Base-by-base conservation (phyloP, 1,140 invertebrate species). In the Lucilia sericata region DNA sequence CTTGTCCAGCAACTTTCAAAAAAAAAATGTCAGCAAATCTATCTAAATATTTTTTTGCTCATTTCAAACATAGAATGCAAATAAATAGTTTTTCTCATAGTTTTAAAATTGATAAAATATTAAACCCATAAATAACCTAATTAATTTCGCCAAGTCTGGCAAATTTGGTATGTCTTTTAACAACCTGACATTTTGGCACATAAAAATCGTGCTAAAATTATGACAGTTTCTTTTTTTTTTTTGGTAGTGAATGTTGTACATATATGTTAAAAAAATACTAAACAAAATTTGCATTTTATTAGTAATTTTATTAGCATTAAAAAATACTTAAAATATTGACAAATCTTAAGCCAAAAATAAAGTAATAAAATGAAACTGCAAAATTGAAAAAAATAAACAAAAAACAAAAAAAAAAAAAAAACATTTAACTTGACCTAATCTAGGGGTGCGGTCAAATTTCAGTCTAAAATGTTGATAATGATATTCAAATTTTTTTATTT, bases 371-470 rank as follows among this genome's bases (percentile, higher is more conserved):
- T 42, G 42, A 42, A 42, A 42, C 42, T 42, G 42, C 42, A 42
- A 42, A 42, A 42, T 42, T 2, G 17, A 60, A 60, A 14, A 8
- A 60, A 5, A 60, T 2, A 55, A 17, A 55, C 4, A 55, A 17
- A 3, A 60, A 60, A 5, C 51, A 60, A 42, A 7, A 2, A 42
- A 42, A 3, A 8, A 42, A 42, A 8, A 42, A 42, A 42, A 3
- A 42, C 42, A 17, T 60, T 60, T 60, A 60, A 60, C 51, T 60
- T 60, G 51, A 60, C 51, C 51, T 60, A 42, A 60, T 60, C 51
- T 60, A 60, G 51, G 13, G 51, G 51, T 60, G 51, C 51, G 13
- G 17, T 60, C 51, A n/a, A 17, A 60, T 17, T n/a, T 60, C 13
- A 17, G 51, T 60, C 51, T 60, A 5, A 51, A 60, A 7, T 60